Percentiles rank a stretch among this genome's conserved stretches.
phyloP scores from a whole-genome alignment of 2,888 invertebrate species.

The Homarus gammarus region DNA sequence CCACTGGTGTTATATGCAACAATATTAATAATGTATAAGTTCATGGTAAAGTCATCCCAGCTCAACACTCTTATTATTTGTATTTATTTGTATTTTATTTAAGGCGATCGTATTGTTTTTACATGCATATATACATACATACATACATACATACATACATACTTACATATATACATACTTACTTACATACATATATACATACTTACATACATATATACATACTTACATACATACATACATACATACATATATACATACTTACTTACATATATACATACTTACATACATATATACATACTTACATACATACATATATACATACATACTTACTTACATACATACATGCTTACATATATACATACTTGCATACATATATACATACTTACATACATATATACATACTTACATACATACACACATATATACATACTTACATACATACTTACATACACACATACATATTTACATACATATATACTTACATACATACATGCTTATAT shows the following conservation, averaged over 20 bases:
- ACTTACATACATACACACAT: neutral
- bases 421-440: neutral
- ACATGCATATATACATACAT: constrained; percentile 14
- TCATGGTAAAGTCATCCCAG: too few species aligned
- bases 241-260: constrained; percentile 14
- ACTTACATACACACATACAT: constrained; percentile 19
- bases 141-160: neutral
- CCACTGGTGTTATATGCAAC: too few species aligned
- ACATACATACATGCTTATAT: neutral
- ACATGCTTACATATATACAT: neutral
- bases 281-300: neutral
- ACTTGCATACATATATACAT: neutral
- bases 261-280: neutral
- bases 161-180: too few species aligned
- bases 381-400: neutral
- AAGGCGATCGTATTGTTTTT: too few species aligned
- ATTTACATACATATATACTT: neutral
- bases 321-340: neutral
- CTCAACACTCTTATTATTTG: too few species aligned
- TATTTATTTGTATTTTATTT: constrained; percentile 32
- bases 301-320: neutral
- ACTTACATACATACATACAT: neutral
- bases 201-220: neutral
- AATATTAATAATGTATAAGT: too few species aligned
- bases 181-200: constrained; percentile 19